Percentiles rank a stretch among this genome's conserved stretches.
Evolutionary conservation across 2,797 vertebrate species (phyloP).

Genomic region (Mionectes olivaceus): DNA sequence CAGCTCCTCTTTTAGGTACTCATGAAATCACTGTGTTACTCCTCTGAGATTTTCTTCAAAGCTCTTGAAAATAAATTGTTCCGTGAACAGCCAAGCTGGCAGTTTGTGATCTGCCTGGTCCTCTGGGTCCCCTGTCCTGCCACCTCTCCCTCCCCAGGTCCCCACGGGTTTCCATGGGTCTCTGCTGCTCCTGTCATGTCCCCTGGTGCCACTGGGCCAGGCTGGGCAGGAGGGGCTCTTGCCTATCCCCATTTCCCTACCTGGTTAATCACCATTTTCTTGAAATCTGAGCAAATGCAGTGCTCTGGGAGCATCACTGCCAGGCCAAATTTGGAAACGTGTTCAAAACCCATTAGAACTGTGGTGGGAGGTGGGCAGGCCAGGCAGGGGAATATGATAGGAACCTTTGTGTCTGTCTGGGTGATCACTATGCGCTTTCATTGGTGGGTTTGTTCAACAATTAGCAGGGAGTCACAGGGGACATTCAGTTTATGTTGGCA

Average conservation of each 20-base stretch:
- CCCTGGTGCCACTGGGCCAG: background rate
- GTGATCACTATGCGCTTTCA: rapidly evolving
- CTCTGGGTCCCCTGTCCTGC: background rate
- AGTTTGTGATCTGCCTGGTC: background rate
- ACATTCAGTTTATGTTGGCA: background rate
- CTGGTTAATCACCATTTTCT: background rate
- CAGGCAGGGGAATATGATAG: background rate
- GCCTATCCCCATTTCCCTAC: background rate
- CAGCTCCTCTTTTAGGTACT: background rate
- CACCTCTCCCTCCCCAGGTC: background rate
- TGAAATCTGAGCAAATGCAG: background rate
- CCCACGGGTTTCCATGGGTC: background rate
- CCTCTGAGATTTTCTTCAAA: background rate
- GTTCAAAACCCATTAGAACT: background rate
- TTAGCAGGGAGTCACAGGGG: background rate
- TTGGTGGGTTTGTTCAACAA: background rate
- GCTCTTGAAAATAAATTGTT: background rate
- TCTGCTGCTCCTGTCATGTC: background rate
- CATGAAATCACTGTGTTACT: background rate
- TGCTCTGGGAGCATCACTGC: background rate
- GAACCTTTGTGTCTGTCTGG: background rate
- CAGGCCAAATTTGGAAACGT: background rate
- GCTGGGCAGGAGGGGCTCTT: background rate
- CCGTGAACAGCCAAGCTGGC: background rate
- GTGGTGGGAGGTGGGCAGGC: background rate